phyloP scores from a whole-genome alignment of 2,888 invertebrate species.

The Polyommatus icarus region DNA sequence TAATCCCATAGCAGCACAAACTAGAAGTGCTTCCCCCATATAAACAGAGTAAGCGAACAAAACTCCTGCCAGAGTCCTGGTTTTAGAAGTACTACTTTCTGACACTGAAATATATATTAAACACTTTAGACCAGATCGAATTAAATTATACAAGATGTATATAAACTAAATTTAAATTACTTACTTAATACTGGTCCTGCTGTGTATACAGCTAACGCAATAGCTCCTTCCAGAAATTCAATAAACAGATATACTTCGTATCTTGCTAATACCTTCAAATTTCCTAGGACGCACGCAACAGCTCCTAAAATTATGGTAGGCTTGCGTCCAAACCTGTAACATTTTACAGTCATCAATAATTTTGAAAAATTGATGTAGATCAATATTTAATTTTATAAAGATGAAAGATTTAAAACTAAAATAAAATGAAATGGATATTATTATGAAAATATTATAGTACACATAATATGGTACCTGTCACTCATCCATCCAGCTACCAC shows the following conservation, averaged over 20 bases:
- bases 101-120: constrained; percentile 52
- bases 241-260: constrained; percentile 33
- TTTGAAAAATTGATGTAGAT: too few species aligned
- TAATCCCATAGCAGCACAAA: constrained; percentile 59
- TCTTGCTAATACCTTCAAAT: constrained; percentile 56
- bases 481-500: constrained; percentile 3
- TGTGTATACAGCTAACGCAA: background rate
- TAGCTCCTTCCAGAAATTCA: background rate
- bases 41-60: constrained; percentile 61
- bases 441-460: background rate
- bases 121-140: background rate
- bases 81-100: constrained; percentile 58
- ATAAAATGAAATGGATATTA: too few species aligned
- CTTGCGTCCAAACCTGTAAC: constrained; percentile 56
- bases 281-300: constrained; percentile 55
- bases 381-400: too few species aligned
- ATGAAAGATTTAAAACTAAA: too few species aligned
- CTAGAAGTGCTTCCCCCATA: constrained; percentile 61
- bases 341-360: background rate
- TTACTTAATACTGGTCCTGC: constrained; percentile 1
- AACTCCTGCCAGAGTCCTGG: constrained; percentile 61
- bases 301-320: constrained; percentile 57
- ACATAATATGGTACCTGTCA: constrained; percentile 29
- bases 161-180: background rate
- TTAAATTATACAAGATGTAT: background rate